Base-by-base conservation (phyloP, 2,797 vertebrate genomes). In the Thamnophis elegans region DNA sequence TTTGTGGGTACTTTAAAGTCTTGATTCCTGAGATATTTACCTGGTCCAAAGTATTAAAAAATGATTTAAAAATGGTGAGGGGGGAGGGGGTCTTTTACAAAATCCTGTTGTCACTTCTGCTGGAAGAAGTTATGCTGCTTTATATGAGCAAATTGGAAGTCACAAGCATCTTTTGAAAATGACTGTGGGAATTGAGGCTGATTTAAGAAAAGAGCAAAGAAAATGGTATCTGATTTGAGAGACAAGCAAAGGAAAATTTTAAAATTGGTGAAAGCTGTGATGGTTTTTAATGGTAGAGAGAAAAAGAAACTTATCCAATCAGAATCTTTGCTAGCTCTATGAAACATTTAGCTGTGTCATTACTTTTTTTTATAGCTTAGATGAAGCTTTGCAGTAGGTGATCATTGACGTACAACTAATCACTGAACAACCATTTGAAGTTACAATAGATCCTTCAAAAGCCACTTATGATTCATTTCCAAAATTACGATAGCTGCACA, bases 141-240 rank as follows among this genome's bases (percentile, higher is more conserved):
- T 58, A 26, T 32, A 62, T 68, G 88, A 89, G 16, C 85, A 65
- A 86, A 90, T 90, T 89, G 82, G 68, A 90, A 90, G 36, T 62
- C 42, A 56, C 53, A 90, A 9, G 16, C 25, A 36, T n/a, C 32
- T 88, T 47, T 58, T 87, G 12, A 28, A 65, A 54, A 90, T 56
- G 88, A n/a, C 7, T 22, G 22, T 62, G 54, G 16, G 13, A 62
- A 47, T 51, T 53, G 22, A 78, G 47, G 18, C 1, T 87, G 53
- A 92, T 36, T 42, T 90, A 90, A 88, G 7, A 55, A 92, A 73
- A 87, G 42, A 18, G 25, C 2, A 55, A 55, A 42, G 58, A 65
- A 90, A 42, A n/a, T 16, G 54, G 1, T 7, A 85, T 13, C 73
- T 85, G 32, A 60, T 60, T 60, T 60, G 25, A 60, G 26, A 62